phyloP scores from a whole-genome alignment of 2,888 invertebrate species.

The Torymus aiolomorphi region DNA sequence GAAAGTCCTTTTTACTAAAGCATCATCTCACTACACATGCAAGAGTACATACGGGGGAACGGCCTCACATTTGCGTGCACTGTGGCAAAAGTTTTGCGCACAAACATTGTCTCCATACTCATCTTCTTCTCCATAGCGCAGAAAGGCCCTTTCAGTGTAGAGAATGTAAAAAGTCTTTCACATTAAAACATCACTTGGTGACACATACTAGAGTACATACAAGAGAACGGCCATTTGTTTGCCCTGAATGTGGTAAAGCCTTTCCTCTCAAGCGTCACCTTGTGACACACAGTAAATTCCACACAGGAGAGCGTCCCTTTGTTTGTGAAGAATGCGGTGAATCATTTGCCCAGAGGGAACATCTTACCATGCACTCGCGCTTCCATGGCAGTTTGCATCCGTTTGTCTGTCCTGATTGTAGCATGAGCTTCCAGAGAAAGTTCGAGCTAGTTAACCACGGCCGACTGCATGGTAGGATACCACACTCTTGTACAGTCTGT shows the following conservation, averaged over 20 bases:
- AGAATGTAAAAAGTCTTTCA: constrained; percentile 92
- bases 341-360: constrained; percentile 93
- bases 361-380: constrained; percentile 90
- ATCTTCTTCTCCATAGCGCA: constrained; percentile 87
- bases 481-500: constrained; percentile 88
- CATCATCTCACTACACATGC: constrained; percentile 91
- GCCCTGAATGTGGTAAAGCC: constrained; percentile 88
- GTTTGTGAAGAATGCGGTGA: constrained; percentile 94
- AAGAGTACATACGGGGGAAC: constrained; percentile 87
- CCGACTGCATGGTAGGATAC: constrained; percentile 86
- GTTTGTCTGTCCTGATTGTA: constrained; percentile 94
- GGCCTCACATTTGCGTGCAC: constrained; percentile 87
- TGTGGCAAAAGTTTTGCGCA: constrained; percentile 89
- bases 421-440: constrained; percentile 89
- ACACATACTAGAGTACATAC: constrained; percentile 88
- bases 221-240: constrained; percentile 88
- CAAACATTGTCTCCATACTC: constrained; percentile 90
- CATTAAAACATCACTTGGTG: constrained; percentile 88
- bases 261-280: constrained; percentile 89
- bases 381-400: constrained; percentile 98
- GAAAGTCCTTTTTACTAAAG: constrained; percentile 88
- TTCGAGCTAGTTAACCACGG: constrained; percentile 91
- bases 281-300: constrained; percentile 90
- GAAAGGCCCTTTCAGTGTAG: constrained; percentile 89
- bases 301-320: constrained; percentile 89